Evolutionary conservation across 2,113 vertebrate species (phyloP).

Genomic region (Cryptoleucopteryx plumbea): DNA sequence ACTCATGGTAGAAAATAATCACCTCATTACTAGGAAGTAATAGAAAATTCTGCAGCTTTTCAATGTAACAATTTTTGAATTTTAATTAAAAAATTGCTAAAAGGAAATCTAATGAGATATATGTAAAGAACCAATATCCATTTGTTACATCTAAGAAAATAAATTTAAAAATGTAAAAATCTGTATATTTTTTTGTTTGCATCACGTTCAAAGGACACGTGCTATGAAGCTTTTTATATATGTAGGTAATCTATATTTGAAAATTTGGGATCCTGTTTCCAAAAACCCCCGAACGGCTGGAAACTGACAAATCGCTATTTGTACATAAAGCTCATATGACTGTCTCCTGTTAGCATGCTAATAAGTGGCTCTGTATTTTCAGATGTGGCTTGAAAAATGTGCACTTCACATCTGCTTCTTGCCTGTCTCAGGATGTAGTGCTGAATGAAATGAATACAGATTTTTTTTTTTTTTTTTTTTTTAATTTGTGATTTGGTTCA

Average conservation of each 20-base stretch:
- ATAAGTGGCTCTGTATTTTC: neutral
- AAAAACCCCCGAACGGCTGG: neutral
- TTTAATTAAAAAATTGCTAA: slow-evolving; percentile 12
- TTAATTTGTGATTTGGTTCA: neutral
- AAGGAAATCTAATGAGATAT: neutral
- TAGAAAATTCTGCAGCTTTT: neutral
- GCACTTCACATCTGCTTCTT: neutral
- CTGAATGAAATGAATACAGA: neutral
- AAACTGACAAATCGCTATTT: neutral
- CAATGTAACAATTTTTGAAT: neutral
- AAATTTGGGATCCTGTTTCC: neutral
- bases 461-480: neutral
- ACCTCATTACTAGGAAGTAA: neutral
- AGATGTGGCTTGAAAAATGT: neutral
- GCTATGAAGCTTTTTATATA: neutral
- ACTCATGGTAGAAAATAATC: neutral
- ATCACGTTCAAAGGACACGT: neutral
- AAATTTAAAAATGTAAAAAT: neutral
- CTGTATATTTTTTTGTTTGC: neutral
- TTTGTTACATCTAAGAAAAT: slow-evolving; percentile 31
- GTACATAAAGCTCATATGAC: neutral
- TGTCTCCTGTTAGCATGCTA: neutral
- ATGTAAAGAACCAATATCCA: slow-evolving; percentile 38
- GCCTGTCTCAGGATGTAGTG: neutral
- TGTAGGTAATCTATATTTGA: neutral